phyloP scores from a whole-genome alignment of 1,140 invertebrate species.

The Halesus radiatus region DNA sequence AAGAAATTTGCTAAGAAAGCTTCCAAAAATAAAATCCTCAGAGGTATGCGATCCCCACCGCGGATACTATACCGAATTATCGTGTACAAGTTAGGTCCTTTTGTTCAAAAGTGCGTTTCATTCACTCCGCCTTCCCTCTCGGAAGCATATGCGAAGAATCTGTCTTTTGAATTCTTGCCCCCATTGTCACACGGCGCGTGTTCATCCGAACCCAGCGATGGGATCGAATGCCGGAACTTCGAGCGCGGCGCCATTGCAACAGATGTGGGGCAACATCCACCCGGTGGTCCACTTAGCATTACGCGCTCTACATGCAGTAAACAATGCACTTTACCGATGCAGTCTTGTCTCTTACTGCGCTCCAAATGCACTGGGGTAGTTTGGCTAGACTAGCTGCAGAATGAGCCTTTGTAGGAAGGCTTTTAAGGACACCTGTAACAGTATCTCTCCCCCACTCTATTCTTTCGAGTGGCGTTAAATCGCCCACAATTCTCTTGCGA shows the following conservation, averaged over 20 bases:
- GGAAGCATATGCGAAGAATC: neutral
- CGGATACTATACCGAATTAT: neutral
- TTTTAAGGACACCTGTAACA: conserved; percentile 1
- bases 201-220: conserved; percentile 9
- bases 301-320: neutral
- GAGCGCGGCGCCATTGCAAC: conserved; percentile 13
- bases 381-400: neutral
- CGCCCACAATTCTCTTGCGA: neutral
- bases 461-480: neutral
- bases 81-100: too few relatives aligned
- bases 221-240: conserved; percentile 30
- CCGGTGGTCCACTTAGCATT: conserved; percentile 28
- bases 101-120: neutral
- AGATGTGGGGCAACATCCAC: conserved; percentile 20
- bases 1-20: too few relatives aligned
- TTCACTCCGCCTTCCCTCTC: neutral
- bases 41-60: neutral
- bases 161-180: neutral
- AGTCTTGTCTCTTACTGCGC: neutral
- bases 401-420: neutral
- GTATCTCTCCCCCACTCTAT: neutral
- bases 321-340: neutral
- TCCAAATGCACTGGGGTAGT: neutral
- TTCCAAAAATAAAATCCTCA: neutral
- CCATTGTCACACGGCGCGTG: neutral